A percentile compares a stretch with the other conserved stretches of the same genome.
These are phyloP conservation scores for Holothuria glaberrima DNA, from an alignment of 35 echinoderm and acorn worm species.

Conservation along the genomic window DNA sequence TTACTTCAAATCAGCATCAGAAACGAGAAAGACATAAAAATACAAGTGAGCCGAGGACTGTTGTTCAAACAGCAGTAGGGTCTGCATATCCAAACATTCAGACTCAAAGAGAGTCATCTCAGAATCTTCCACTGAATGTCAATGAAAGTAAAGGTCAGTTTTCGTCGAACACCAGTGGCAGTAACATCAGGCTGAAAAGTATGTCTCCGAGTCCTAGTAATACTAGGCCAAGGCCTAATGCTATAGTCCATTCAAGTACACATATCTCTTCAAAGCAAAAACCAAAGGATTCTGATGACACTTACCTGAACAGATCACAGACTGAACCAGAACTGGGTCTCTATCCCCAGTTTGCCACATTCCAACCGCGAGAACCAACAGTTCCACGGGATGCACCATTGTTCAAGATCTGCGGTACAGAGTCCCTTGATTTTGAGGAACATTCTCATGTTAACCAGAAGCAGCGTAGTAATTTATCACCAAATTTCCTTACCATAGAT, in stretches of 20 bases:
- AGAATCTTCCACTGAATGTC: background rate
- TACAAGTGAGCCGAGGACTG: background rate
- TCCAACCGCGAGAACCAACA: conserved; percentile 33
- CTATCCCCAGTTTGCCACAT: conserved; percentile 43
- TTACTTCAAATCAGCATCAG: background rate
- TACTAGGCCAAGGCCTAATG: background rate
- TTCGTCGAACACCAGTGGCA: too few species aligned
- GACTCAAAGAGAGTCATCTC: background rate
- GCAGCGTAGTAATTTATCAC: background rate
- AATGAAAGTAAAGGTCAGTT: too few species aligned
- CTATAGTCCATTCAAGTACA: background rate
- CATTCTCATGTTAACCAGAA: background rate
- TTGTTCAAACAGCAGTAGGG: background rate
- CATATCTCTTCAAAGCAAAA: background rate
- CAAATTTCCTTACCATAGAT: background rate
- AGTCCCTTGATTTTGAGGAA: conserved; percentile 49
- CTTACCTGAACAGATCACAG: background rate
- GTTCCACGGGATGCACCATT: background rate
- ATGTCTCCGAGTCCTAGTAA: background rate
- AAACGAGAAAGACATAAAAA: background rate
- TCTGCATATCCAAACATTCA: background rate
- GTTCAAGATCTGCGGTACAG: background rate
- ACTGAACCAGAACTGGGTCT: conserved; percentile 41
- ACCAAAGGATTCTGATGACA: background rate
- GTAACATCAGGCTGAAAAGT: background rate